Evolutionary conservation across 2,888 invertebrate species (phyloP).

Genomic region (Erebia ligea): DNA sequence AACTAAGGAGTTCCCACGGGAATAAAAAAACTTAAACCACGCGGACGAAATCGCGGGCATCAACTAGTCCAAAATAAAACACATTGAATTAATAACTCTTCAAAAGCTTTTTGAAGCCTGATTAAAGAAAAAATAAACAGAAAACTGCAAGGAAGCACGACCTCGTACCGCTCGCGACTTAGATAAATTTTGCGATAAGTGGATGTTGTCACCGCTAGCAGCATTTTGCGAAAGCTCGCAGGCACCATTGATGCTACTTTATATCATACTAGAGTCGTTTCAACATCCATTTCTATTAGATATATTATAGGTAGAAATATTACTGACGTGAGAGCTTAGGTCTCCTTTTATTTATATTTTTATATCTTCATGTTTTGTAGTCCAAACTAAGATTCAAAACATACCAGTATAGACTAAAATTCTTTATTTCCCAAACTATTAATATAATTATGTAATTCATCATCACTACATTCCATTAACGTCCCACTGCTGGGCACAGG

Average conservation of each 20-base stretch:
- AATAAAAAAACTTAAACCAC: too few species aligned
- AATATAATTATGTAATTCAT: too few species aligned
- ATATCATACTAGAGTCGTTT: constrained; percentile 13
- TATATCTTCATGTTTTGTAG: not conserved
- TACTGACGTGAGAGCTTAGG: not conserved
- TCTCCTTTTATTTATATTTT: not conserved
- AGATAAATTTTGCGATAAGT: constrained; percentile 17
- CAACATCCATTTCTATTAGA: constrained; percentile 10
- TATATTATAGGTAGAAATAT: constrained; percentile 2
- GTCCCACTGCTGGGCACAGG: too few species aligned
- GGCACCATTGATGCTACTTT: constrained; percentile 8
- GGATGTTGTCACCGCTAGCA: constrained; percentile 10
- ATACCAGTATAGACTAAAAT: too few species aligned
- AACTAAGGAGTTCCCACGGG: too few species aligned
- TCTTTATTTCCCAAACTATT: too few species aligned
- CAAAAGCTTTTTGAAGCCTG: too few species aligned
- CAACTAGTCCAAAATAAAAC: too few species aligned
- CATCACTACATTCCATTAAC: too few species aligned
- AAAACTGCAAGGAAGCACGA: not conserved
- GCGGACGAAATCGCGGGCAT: too few species aligned
- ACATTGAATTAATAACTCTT: too few species aligned
- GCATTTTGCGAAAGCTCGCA: constrained; percentile 16
- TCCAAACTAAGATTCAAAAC: too few species aligned
- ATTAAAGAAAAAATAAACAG: not conserved
- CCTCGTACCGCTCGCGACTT: constrained; percentile 1